Conservation (phyloP, 2,113 vertebrate species). For the Petrocephalus microphthalmus region DNA sequence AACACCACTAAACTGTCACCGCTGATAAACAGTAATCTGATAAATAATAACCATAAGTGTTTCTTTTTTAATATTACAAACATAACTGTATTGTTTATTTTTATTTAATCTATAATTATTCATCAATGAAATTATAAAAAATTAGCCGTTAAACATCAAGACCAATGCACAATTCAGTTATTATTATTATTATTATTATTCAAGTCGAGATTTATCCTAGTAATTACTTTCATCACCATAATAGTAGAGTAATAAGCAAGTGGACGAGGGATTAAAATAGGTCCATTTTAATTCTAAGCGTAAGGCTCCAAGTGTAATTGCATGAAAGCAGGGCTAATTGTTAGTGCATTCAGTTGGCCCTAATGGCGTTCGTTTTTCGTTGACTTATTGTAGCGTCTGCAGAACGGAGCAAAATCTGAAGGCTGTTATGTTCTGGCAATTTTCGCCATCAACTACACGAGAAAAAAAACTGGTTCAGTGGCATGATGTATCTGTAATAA, state of each 20-base stretch:
- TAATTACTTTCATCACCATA: not conserved
- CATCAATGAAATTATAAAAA: not conserved
- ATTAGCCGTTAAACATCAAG: not conserved
- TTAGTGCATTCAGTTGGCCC: constrained; percentile 65
- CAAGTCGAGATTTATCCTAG: not conserved
- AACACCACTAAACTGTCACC: not conserved
- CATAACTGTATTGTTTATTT: not conserved
- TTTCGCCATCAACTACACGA: constrained; percentile 43
- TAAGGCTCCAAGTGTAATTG: constrained; percentile 37
- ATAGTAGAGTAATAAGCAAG: not conserved
- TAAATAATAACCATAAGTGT: not conserved
- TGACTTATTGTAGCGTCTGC: constrained; percentile 47
- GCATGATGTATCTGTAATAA: constrained; percentile 30
- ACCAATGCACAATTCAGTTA: not conserved
- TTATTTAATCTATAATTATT: constrained; percentile 18
- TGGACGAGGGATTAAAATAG: not conserved
- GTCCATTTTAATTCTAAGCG: not conserved
- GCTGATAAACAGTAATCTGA: not conserved
- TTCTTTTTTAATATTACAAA: not conserved
- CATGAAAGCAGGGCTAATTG: constrained; percentile 69
- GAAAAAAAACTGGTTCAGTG: constrained; percentile 21
- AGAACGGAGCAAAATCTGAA: constrained; percentile 48
- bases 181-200: not conserved
- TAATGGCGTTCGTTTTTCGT: constrained; percentile 70
- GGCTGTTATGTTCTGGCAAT: constrained; percentile 45